Evolutionary conservation across 2,888 invertebrate species (phyloP).

Genomic region (Polydrusus cervinus): DNA sequence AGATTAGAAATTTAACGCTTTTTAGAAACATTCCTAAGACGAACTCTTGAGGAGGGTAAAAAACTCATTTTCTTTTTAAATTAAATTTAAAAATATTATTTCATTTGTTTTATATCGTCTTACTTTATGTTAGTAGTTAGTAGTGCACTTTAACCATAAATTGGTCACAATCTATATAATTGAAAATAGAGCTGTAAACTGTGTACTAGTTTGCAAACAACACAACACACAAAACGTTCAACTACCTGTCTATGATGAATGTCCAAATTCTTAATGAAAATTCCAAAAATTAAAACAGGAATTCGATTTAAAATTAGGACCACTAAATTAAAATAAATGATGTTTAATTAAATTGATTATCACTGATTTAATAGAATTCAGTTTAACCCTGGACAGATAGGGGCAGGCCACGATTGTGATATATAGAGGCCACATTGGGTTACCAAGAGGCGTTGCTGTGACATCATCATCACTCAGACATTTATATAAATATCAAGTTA

Average conservation of each 20-base stretch:
- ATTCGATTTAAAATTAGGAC: conserved; percentile 26
- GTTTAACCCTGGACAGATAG: conserved; percentile 33
- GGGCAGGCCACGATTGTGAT: conserved; percentile 7
- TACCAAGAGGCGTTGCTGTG: conserved; percentile 28
- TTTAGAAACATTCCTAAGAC: conserved; percentile 4
- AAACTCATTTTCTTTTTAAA: background rate
- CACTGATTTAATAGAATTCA: conserved; percentile 34
- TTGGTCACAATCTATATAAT: too few species aligned
- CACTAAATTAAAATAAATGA: conserved; percentile 46
- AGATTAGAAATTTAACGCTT: conserved; percentile 5
- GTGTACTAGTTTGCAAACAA: too few species aligned
- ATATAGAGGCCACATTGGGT: conserved; percentile 19
- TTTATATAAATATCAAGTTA: conserved; percentile 26
- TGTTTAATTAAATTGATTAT: conserved; percentile 43
- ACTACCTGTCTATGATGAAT: background rate
- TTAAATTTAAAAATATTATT: background rate
- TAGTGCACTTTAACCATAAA: too few species aligned
- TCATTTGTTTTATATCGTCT: background rate
- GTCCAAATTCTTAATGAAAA: conserved; percentile 23
- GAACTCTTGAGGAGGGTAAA: background rate
- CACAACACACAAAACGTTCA: too few species aligned
- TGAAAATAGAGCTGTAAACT: too few species aligned
- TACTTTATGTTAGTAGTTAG: background rate
- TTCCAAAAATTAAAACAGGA: conserved; percentile 30
- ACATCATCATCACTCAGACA: conserved; percentile 23